phyloP scores from a whole-genome alignment of 2,888 invertebrate genomes.

The Caenorhabditis sp. region DNA sequence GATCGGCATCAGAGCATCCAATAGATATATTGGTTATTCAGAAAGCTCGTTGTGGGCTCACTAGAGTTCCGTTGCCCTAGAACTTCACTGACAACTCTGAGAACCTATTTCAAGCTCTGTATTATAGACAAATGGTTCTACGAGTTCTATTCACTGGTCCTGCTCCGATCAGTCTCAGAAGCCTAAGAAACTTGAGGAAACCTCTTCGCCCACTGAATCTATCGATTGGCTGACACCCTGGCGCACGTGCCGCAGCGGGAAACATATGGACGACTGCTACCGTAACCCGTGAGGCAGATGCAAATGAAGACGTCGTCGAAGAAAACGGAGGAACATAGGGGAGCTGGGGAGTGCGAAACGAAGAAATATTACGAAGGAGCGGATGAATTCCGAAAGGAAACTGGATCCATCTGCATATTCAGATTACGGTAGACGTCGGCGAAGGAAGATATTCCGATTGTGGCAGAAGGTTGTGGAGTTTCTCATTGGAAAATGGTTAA shows the following conservation, averaged over 20 bases:
- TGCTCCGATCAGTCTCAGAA: background rate
- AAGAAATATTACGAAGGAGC: constrained; percentile 10
- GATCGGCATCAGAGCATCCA: too few relatives aligned
- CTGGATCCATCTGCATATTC: background rate
- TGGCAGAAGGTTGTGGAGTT: too few relatives aligned
- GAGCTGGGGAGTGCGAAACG: constrained; percentile 16
- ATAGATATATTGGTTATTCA: too few relatives aligned
- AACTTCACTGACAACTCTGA: too few relatives aligned
- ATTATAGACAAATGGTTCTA: too few relatives aligned
- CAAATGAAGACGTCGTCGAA: constrained; percentile 15
- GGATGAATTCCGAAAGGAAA: constrained; percentile 1
- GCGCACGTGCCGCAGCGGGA: constrained; percentile 39
- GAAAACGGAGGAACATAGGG: constrained; percentile 1
- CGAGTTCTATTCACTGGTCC: too few relatives aligned
- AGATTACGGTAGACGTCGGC: background rate
- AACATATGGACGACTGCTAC: constrained; percentile 15
- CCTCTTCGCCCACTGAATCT: too few relatives aligned
- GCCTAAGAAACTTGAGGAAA: too few relatives aligned
- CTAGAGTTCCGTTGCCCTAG: too few relatives aligned
- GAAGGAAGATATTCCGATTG: background rate
- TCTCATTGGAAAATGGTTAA: too few relatives aligned
- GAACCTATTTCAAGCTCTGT: too few relatives aligned
- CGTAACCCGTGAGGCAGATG: constrained; percentile 20
- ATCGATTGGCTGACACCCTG: constrained; percentile 4
- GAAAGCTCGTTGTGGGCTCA: too few relatives aligned